phyloP scores from a whole-genome alignment of 2,113 vertebrate genomes.

The Mormyrus lacerda region DNA sequence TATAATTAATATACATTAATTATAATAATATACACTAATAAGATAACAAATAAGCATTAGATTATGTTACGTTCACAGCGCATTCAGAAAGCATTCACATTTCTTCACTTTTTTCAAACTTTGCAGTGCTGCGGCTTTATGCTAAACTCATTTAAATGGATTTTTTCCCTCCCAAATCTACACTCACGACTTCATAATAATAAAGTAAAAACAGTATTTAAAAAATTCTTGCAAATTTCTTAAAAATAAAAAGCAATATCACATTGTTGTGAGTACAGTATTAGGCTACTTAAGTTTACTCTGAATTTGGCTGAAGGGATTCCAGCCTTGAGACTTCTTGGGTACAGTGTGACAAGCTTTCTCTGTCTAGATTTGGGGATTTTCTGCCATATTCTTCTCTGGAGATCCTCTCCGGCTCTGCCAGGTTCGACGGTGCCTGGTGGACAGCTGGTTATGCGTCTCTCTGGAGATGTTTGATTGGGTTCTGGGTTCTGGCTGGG shows the following conservation, averaged over 20 bases:
- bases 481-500: background rate
- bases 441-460: background rate
- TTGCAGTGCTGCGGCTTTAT: background rate
- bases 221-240: too few relatives aligned
- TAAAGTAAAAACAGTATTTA: background rate
- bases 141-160: background rate
- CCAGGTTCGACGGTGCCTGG: background rate
- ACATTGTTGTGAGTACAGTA: too few relatives aligned
- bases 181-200: background rate
- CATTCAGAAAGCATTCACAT: background rate
- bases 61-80: background rate
- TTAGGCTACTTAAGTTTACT: background rate
- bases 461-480: background rate
- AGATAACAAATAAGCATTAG: background rate
- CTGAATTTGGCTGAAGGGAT: background rate
- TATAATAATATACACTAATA: background rate
- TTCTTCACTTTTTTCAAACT: background rate
- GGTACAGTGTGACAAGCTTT: background rate
- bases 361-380: background rate
- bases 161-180: background rate
- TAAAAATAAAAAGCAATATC: too few relatives aligned
- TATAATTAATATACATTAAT: background rate
- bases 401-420: background rate
- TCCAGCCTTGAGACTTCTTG: background rate
- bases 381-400: background rate